These are phyloP conservation scores for Upupa epops DNA, from an alignment of 2,113 vertebrate species.

Conservation along the genomic window DNA sequence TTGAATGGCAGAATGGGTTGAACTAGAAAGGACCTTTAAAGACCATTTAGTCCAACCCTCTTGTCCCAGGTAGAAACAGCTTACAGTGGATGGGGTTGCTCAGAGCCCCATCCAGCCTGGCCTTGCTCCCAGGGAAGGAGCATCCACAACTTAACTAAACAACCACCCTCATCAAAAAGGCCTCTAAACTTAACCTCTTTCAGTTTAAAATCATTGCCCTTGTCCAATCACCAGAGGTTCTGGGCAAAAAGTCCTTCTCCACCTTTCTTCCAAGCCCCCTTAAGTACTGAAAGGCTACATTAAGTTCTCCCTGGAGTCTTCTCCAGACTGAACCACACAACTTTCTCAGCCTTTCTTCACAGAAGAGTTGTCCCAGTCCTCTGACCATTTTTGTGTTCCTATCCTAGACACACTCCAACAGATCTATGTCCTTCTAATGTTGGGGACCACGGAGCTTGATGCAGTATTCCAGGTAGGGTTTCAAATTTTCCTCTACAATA, in stretches of 20 bases:
- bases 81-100: neutral
- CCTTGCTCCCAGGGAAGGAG: neutral
- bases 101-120: too few species aligned
- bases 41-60: rapidly evolving
- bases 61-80: neutral
- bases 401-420: rapidly evolving
- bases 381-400: neutral
- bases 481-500: neutral
- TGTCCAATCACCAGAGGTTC: neutral
- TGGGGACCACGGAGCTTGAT: neutral
- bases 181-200: neutral
- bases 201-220: neutral
- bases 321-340: neutral
- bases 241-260: neutral
- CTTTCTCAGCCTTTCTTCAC: neutral
- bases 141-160: neutral
- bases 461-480: neutral
- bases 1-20: neutral
- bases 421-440: neutral
- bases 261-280: neutral
- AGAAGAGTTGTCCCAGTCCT: neutral
- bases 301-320: neutral
- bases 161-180: neutral
- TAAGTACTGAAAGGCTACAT: rapidly evolving
- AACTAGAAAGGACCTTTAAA: neutral